Conservation (phyloP, 2,888 invertebrate species). For the Drosophila yooni region DNA sequence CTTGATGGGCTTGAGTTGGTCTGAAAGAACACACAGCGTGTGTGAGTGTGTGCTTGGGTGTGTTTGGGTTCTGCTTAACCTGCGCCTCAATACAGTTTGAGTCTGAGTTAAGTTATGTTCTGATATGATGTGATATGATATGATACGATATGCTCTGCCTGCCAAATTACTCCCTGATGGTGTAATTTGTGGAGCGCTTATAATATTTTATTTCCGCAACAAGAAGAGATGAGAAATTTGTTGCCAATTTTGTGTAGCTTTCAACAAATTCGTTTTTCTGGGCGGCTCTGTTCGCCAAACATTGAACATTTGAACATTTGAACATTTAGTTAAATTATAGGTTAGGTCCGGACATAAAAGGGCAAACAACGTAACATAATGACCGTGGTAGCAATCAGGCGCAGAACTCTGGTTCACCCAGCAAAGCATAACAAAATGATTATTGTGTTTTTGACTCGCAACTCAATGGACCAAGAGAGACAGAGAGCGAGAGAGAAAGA, state of each 20-base stretch:
- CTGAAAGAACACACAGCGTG: background rate
- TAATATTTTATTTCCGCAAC: conserved; percentile 83
- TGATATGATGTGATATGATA: conserved; percentile 30
- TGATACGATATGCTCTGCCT: conserved; percentile 27
- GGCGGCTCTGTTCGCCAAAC: conserved; percentile 52
- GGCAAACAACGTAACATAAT: conserved; percentile 82
- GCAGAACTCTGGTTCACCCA: conserved; percentile 6
- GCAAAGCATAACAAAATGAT: conserved; percentile 73
- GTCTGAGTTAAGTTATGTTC: conserved; percentile 16
- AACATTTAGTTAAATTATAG: conserved; percentile 84
- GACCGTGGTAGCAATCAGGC: conserved; percentile 75
- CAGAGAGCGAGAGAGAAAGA: background rate
- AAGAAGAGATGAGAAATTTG: conserved; percentile 64
- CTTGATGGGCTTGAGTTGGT: background rate
- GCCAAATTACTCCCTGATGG: conserved; percentile 54
- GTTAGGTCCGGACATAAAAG: conserved; percentile 80
- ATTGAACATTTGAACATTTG: conserved; percentile 55
- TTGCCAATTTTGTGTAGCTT: conserved; percentile 72
- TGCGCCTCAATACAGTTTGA: conserved; percentile 2
- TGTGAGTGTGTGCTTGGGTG: background rate
- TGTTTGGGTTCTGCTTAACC: conserved; percentile 22
- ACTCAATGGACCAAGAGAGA: background rate
- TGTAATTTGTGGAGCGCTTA: conserved; percentile 52
- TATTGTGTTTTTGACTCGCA: conserved; percentile 65
- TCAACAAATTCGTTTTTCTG: conserved; percentile 60